phyloP scores from a whole-genome alignment of 2,113 vertebrate genomes.

The Phyllostomus discolor region DNA sequence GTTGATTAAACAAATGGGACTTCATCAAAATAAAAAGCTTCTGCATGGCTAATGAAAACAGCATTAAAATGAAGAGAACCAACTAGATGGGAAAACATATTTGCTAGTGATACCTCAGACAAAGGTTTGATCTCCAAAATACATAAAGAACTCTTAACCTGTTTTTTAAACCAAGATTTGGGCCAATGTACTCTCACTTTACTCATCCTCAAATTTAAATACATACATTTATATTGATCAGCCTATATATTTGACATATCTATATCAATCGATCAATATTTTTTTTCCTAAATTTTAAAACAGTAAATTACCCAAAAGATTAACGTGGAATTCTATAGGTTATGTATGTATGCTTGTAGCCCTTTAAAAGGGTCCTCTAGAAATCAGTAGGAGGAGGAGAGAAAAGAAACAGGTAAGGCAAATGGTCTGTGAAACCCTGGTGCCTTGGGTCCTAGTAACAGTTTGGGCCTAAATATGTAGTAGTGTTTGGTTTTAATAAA shows the following conservation, averaged over 20 bases:
- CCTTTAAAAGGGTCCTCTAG: background rate
- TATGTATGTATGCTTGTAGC: background rate
- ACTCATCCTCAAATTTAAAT: constrained; percentile 26
- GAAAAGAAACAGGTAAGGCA: background rate
- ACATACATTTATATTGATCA: background rate
- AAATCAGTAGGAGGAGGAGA: background rate
- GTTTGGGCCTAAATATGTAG: background rate
- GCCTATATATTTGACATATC: background rate
- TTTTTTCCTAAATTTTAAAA: background rate
- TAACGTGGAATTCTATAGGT: background rate
- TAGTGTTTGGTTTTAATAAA: background rate
- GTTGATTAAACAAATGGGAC: too few species aligned
- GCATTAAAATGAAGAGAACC: too few species aligned
- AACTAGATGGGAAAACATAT: too few species aligned
- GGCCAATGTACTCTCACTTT: background rate
- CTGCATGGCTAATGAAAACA: too few species aligned
- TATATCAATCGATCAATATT: background rate
- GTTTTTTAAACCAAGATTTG: background rate
- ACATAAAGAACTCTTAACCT: background rate
- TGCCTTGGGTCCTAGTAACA: background rate
- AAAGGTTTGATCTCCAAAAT: too few species aligned
- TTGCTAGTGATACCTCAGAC: too few species aligned
- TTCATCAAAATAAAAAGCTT: too few species aligned
- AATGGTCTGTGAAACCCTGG: background rate
- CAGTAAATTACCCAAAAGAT: constrained; percentile 8